Evolutionary conservation across 2,113 vertebrate genomes (phyloP).

Genomic region (Centropus bengalensis): DNA sequence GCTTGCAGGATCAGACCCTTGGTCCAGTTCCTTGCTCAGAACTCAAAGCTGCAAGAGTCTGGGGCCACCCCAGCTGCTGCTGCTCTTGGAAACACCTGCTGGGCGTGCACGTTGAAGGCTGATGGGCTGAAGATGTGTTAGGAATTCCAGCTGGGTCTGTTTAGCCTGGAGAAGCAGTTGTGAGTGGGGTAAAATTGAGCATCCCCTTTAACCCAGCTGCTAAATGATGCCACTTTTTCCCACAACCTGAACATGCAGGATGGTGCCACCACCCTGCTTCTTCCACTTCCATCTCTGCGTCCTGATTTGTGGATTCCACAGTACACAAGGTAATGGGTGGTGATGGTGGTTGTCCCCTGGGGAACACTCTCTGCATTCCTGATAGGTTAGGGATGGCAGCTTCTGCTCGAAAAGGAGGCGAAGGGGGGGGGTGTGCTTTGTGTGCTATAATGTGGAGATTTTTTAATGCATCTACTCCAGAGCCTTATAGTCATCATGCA

Average conservation of each 20-base stretch:
- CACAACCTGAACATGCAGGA: background rate
- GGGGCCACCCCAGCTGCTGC: background rate
- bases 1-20: background rate
- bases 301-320: background rate
- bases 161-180: background rate
- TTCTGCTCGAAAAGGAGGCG: background rate
- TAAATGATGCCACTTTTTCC: background rate
- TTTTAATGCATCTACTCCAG: background rate
- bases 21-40: background rate
- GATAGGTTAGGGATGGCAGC: background rate
- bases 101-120: fast-evolving
- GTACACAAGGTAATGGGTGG: fast-evolving
- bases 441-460: background rate
- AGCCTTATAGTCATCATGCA: background rate
- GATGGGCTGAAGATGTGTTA: background rate
- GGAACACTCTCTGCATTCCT: background rate
- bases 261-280: background rate
- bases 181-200: background rate
- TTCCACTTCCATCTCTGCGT: background rate
- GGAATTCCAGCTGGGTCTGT: background rate
- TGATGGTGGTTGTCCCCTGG: background rate
- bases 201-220: background rate
- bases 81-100: background rate
- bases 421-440: background rate
- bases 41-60: background rate